phyloP scores from a whole-genome alignment of 2,797 vertebrate genomes.

The Neostethus bicornis region DNA sequence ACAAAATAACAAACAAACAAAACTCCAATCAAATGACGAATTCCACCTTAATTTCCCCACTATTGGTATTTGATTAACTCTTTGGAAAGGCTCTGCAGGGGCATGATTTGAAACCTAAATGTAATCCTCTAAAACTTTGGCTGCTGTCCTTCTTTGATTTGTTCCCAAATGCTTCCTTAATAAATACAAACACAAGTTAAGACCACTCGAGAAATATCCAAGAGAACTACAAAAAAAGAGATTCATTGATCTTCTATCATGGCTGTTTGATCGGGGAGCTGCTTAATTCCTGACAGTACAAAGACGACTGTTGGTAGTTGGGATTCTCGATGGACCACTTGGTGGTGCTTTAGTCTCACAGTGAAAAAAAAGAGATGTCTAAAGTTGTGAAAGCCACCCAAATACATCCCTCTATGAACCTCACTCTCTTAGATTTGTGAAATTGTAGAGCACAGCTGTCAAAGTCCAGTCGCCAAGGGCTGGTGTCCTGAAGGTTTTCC shows the following conservation, averaged over 20 bases:
- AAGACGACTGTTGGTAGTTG: constrained; percentile 35
- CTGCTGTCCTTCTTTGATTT: constrained; percentile 8
- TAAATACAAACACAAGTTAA: constrained; percentile 19
- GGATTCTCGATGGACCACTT: constrained; percentile 69
- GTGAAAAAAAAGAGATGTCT: constrained; percentile 72
- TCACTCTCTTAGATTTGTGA: constrained; percentile 42
- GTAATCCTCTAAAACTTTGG: constrained; percentile 36
- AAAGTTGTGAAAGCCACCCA: constrained; percentile 66
- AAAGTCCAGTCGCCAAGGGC: too few species aligned
- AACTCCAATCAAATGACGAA: constrained; percentile 27
- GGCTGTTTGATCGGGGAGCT: constrained; percentile 54
- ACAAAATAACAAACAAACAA: constrained; percentile 29
- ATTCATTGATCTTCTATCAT: constrained; percentile 45
- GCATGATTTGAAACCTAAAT: constrained; percentile 39
- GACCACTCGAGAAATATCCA: constrained; percentile 18
- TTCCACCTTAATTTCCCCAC: constrained; percentile 17
- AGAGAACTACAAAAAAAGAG: constrained; percentile 15
- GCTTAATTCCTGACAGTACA: constrained; percentile 53
- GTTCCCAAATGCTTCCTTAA: constrained; percentile 18
- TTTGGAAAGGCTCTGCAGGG: constrained; percentile 47
- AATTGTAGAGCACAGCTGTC: too few species aligned
- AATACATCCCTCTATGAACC: constrained; percentile 50
- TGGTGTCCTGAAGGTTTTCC: too few species aligned
- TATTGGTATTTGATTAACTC: constrained; percentile 32
- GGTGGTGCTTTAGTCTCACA: constrained; percentile 79